These are phyloP conservation scores for Heliconius himera DNA, from an alignment of 1,140 invertebrate genomes.

Conservation along the genomic window DNA sequence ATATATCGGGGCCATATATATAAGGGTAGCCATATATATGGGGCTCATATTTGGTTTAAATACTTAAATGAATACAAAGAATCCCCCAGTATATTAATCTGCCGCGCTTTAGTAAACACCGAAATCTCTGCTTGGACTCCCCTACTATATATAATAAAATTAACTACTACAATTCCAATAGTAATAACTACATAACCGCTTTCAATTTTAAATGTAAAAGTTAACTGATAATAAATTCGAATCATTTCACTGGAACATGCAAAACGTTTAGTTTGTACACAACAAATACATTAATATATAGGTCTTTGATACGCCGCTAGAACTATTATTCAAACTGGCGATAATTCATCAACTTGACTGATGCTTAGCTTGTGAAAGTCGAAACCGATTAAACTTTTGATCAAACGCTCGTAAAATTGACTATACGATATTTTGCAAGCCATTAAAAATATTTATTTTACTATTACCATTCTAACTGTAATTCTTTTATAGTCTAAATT, in stretches of 20 bases:
- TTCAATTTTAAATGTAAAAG: slow-evolving; percentile 6
- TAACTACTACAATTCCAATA: not conserved
- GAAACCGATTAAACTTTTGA: slow-evolving; percentile 55
- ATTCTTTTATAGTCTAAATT: not conserved
- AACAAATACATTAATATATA: not conserved
- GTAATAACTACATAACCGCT: not conserved
- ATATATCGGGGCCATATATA: too few relatives aligned
- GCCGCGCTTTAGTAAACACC: too few relatives aligned
- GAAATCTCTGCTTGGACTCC: too few relatives aligned
- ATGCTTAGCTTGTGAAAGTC: slow-evolving; percentile 55
- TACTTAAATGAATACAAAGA: too few relatives aligned
- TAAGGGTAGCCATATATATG: too few relatives aligned
- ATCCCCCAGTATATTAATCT: too few relatives aligned
- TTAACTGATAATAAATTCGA: not conserved
- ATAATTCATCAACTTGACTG: slow-evolving; percentile 51
- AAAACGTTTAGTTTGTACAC: not conserved
- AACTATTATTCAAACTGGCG: slow-evolving; percentile 26
- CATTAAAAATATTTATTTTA: slow-evolving; percentile 12
- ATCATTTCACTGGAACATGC: not conserved
- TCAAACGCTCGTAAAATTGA: slow-evolving; percentile 41
- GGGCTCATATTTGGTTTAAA: too few relatives aligned
- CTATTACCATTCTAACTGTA: not conserved
- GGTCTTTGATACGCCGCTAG: slow-evolving; percentile 44
- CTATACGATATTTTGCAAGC: slow-evolving; percentile 20
- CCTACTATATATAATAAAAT: not conserved